Evolutionary conservation across 2,797 vertebrate genomes (phyloP), one percentile per base, ranked within the genome.

Genomic region (Phoebastria nigripes): DNA sequence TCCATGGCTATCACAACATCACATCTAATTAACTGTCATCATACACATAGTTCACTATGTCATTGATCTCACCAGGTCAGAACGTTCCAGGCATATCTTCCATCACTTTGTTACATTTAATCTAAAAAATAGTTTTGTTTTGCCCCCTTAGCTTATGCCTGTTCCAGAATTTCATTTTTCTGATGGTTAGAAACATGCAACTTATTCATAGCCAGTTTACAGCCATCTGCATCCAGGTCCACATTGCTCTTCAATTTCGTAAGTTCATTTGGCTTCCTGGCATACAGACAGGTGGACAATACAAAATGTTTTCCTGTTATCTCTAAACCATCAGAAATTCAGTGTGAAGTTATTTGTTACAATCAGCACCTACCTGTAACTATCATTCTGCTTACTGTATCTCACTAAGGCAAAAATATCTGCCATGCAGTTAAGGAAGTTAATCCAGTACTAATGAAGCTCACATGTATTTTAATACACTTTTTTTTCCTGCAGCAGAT

Each of bases 331-430:
- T 18, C 59, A 74, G 72, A 80, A 84, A 83, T 72, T 79, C 8
- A 42, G 67, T 46, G 42, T 56, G 20, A 79, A 91, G 58, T 37
- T 61, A 69, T 18, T 25, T 20, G 54, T 89, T 33, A 42, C 54
- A 44, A 59, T 56, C 58, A 51, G 39, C 35, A 97, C 98, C 86
- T 97, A 99, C 99, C 99, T 99, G 98, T 99, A 99, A 97, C 99
- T 99, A 98, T 99, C 99, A 90, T 98, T 99, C 97, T 99, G 99
- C 93, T 98, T 99, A 97, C 99, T 99, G 89, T 99, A 99, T 97
- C 98, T 98, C 98, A 99, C 99, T 98, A 99, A 99, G 98, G 99
- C 99, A 99, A 99, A 99, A 98, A 99, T 99, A 99, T 99, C 99
- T 99, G 97, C 25, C 67, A 65, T 25, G 10, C 20, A 85, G 94